Evolutionary conservation across 2,797 vertebrate genomes (phyloP).

Genomic region (Hypotaenidia philippensis): DNA sequence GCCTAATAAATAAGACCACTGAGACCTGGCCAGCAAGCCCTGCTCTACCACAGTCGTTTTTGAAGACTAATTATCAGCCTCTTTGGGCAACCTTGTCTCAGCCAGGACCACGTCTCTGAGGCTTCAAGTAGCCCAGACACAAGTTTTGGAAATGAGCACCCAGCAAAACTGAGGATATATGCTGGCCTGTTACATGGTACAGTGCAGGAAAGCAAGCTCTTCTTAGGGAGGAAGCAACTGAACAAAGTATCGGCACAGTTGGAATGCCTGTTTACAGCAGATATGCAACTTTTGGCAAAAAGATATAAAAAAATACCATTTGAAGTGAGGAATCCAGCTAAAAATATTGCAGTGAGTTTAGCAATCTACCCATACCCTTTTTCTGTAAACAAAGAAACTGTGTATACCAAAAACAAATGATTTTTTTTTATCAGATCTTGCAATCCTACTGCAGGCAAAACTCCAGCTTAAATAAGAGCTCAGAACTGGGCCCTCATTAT

Average conservation of each 20-base stretch:
- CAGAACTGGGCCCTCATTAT: background rate
- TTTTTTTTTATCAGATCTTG: constrained; percentile 14
- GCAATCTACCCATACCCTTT: background rate
- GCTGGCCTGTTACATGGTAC: background rate
- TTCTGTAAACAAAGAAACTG: constrained; percentile 18
- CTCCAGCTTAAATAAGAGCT: constrained; percentile 35
- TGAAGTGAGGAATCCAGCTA: background rate
- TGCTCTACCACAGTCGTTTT: background rate
- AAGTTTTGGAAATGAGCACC: background rate
- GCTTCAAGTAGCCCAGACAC: background rate
- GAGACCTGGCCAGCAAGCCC: background rate
- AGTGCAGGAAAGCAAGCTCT: background rate
- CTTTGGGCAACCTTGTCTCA: background rate
- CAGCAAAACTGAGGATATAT: background rate
- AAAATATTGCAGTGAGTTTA: constrained; percentile 6
- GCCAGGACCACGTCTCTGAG: background rate
- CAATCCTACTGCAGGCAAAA: constrained; percentile 23
- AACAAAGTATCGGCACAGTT: background rate
- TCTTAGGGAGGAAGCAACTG: background rate
- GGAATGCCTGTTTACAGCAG: constrained; percentile 22
- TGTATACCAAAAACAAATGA: background rate
- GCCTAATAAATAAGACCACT: background rate
- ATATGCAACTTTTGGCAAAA: constrained; percentile 37
- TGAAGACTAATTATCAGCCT: background rate
- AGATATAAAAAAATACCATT: background rate